A percentile compares a stretch with the other conserved stretches of the same genome.
Evolutionary conservation across 2,113 vertebrate genomes (phyloP).

Genomic region (Odobenus rosmarus): DNA sequence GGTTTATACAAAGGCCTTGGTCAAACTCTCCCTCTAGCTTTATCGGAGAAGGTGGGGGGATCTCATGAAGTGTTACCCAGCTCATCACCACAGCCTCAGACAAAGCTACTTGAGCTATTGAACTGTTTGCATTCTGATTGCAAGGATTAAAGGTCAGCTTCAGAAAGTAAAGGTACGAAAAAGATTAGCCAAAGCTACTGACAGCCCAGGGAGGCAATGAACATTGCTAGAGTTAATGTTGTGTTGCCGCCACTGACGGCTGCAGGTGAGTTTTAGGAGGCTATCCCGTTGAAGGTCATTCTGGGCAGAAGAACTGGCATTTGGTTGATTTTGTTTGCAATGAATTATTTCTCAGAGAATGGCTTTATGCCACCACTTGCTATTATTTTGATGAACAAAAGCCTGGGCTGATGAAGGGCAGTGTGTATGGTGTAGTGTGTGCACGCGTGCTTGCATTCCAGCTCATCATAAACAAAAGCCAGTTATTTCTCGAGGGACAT

Average conservation of each 20-base stretch:
- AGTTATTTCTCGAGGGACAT: constrained; percentile 67
- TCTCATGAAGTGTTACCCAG: neutral
- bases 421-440: neutral
- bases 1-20: neutral
- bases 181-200: constrained; percentile 31
- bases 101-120: constrained; percentile 9
- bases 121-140: constrained; percentile 52
- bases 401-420: constrained; percentile 50
- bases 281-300: constrained; percentile 60
- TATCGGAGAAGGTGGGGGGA: neutral
- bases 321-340: constrained; percentile 71
- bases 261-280: constrained; percentile 56
- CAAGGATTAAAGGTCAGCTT: constrained; percentile 68
- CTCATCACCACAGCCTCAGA: constrained; percentile 4
- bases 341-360: constrained; percentile 71
- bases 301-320: constrained; percentile 62
- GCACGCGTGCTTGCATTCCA: neutral
- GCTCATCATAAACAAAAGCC: constrained; percentile 51
- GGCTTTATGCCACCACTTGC: constrained; percentile 72
- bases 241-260: neutral
- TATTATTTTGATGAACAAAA: constrained; percentile 81
- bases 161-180: constrained; percentile 46
- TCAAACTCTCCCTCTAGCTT: neutral
- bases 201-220: constrained; percentile 3
- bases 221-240: constrained; percentile 49